These are phyloP conservation scores for Ranitomeya variabilis DNA, from an alignment of 2,113 vertebrate species.

Conservation along the genomic window DNA sequence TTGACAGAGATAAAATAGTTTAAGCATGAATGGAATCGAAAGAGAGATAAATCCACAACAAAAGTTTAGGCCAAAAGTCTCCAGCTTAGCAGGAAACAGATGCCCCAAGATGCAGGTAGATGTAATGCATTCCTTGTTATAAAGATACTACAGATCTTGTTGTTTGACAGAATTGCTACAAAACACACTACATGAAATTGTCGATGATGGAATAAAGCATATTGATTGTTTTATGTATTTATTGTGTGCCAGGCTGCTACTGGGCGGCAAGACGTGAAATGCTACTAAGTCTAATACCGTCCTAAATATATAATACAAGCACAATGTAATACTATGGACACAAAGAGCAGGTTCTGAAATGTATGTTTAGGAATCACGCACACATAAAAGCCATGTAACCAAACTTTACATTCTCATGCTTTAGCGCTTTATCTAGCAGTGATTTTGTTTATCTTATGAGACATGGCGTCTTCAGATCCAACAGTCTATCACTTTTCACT, in stretches of 20 bases:
- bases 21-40: constrained; percentile 70
- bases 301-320: neutral
- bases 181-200: neutral
- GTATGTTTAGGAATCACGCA: neutral
- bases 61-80: constrained; percentile 61
- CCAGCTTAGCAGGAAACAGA: constrained; percentile 56
- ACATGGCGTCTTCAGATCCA: neutral
- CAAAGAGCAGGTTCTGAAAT: neutral
- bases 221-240: neutral
- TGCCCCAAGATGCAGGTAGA: constrained; percentile 41
- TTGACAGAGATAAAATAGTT: constrained; percentile 72
- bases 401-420: neutral
- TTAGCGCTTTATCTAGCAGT: neutral
- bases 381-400: neutral
- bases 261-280: neutral
- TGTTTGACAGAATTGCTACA: neutral
- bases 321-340: neutral
- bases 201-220: neutral
- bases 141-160: neutral
- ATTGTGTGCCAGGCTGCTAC: neutral
- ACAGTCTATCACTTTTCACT: neutral
- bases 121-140: constrained; percentile 9
- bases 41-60: constrained; percentile 64
- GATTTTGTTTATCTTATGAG: neutral
- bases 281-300: neutral